These are phyloP conservation scores for Rousettus leschenaultii DNA, from an alignment of 2,113 vertebrate genomes.

Conservation along the genomic window DNA sequence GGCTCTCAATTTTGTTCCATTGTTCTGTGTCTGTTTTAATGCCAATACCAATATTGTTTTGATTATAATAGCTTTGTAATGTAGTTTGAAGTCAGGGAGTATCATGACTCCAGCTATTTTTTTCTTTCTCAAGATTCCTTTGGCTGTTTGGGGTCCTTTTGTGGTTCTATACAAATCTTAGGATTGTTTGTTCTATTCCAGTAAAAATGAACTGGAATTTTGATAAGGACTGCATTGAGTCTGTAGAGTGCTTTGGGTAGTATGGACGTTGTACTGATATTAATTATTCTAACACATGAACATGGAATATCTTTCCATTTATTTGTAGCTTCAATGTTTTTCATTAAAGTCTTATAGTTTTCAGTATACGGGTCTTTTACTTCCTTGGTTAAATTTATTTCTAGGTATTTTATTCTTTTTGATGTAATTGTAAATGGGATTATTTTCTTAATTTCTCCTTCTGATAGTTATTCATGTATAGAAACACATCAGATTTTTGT, in stretches of 20 bases:
- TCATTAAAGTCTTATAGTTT: background rate
- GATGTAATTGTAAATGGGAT: background rate
- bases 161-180: background rate
- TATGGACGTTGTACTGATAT: background rate
- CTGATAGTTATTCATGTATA: background rate
- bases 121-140: background rate
- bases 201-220: background rate
- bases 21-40: background rate
- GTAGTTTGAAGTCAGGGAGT: background rate
- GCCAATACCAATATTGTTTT: background rate
- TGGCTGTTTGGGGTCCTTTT: background rate
- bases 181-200: background rate
- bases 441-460: background rate
- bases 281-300: background rate
- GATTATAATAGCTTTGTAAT: background rate
- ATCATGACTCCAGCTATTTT: background rate
- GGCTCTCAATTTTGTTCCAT: background rate
- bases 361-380: background rate
- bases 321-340: background rate
- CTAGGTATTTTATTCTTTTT: background rate
- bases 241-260: background rate
- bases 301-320: background rate
- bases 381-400: background rate
- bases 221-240: background rate
- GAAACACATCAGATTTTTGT: background rate